These are phyloP conservation scores for Apis laboriosa DNA, from an alignment of 1,140 invertebrate genomes.

Conservation along the genomic window DNA sequence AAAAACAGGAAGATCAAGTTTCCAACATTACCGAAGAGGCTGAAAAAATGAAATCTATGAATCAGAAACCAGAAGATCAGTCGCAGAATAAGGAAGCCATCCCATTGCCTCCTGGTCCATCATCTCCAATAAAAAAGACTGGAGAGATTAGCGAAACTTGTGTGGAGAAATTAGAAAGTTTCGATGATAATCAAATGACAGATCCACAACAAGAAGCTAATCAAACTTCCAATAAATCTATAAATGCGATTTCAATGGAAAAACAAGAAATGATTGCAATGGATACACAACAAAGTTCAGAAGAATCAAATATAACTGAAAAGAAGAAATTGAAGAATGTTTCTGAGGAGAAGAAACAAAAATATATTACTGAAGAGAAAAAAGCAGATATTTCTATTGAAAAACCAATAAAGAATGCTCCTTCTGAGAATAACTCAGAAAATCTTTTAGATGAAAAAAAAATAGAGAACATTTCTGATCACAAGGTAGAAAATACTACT, in stretches of 20 bases:
- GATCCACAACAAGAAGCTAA: conserved; percentile 7
- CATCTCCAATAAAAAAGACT: conserved; percentile 50
- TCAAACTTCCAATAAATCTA: not conserved
- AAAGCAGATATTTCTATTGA: not conserved
- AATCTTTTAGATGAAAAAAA: not conserved
- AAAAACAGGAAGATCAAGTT: not conserved
- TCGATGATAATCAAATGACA: not conserved
- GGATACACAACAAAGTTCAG: not conserved
- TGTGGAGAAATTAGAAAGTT: conserved; percentile 4
- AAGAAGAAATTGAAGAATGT: not conserved
- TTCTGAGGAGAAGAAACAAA: not conserved
- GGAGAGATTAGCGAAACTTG: not conserved
- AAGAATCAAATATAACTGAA: not conserved
- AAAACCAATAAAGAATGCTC: not conserved
- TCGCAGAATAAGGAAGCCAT: conserved; percentile 42
- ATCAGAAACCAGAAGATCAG: conserved; percentile 36
- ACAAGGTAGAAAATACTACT: conserved; percentile 26
- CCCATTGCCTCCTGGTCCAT: conserved; percentile 58
- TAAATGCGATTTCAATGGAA: not conserved
- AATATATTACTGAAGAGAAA: not conserved
- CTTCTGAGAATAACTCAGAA: not conserved
- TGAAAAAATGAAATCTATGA: conserved; percentile 3
- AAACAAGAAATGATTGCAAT: not conserved
- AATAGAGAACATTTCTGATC: not conserved
- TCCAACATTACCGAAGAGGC: not conserved